phyloP scores from a whole-genome alignment of 2,797 vertebrate genomes.

The Enteromius paludinosus region DNA sequence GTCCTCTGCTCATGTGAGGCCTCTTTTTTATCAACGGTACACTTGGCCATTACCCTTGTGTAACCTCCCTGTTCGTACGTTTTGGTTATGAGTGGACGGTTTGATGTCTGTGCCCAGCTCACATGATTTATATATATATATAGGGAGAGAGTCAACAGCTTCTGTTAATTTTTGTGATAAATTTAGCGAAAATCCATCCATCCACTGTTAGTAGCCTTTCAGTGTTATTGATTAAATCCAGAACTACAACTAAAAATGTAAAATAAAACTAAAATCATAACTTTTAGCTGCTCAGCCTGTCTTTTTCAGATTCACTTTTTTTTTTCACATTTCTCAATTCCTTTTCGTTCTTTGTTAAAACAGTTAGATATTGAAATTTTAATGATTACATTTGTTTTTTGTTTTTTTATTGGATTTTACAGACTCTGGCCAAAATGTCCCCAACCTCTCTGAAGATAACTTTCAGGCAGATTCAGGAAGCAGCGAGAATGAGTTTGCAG shows the following conservation, averaged over 20 bases:
- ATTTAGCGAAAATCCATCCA: not conserved
- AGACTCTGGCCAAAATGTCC: constrained; percentile 92
- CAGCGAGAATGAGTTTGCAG: constrained; percentile 84
- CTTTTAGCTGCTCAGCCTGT: not conserved
- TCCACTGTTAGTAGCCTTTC: not conserved
- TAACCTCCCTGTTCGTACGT: not conserved
- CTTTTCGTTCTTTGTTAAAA: not conserved
- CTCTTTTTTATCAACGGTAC: constrained; percentile 19
- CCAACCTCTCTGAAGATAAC: constrained; percentile 93
- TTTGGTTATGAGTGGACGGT: not conserved
- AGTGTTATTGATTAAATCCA: not conserved
- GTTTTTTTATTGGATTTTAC: constrained; percentile 41
- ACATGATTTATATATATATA: not conserved
- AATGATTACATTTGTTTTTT: not conserved
- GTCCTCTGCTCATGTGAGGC: not conserved
- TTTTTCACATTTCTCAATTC: no score
- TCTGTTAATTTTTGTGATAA: not conserved
- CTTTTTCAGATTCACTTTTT: not conserved
- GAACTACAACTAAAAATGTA: not conserved
- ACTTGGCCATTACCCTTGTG: not conserved
- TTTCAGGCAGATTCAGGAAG: constrained; percentile 84
- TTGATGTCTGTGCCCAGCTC: not conserved
- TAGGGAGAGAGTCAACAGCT: not conserved
- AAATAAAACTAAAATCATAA: not conserved
- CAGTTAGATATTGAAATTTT: not conserved